Evolutionary conservation across 2,797 vertebrate genomes (phyloP).

Genomic region (Gymnodraco acuticeps): DNA sequence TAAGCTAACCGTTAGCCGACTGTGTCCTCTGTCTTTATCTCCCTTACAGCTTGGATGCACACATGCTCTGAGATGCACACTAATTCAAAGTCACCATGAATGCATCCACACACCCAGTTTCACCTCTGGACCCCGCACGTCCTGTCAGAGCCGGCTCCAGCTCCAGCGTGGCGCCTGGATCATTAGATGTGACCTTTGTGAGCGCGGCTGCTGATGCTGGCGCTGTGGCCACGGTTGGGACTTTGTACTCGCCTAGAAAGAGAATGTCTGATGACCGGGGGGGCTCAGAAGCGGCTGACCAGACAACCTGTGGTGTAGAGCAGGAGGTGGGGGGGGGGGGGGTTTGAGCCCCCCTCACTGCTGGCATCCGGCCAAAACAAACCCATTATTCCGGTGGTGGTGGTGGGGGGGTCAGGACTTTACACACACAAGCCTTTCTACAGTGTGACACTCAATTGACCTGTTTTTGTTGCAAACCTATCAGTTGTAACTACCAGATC

Average conservation of each 20-base stretch:
- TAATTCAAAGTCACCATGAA: constrained; percentile 53
- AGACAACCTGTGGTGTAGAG: constrained; percentile 36
- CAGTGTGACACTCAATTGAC: not conserved
- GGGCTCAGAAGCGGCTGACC: constrained; percentile 43
- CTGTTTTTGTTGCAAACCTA: not conserved
- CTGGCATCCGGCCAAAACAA: constrained; percentile 54
- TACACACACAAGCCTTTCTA: constrained; percentile 13
- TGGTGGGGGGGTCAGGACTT: constrained; percentile 14
- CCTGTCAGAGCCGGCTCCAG: constrained; percentile 56
- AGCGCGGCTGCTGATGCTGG: constrained; percentile 58
- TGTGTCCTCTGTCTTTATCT: not conserved
- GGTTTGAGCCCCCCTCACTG: constrained; percentile 25
- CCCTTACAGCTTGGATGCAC: constrained; percentile 12
- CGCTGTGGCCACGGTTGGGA: constrained; percentile 32
- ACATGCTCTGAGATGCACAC: constrained; percentile 19
- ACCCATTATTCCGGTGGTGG: constrained; percentile 19
- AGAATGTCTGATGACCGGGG: constrained; percentile 77
- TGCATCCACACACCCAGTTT: constrained; percentile 21
- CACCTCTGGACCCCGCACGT: constrained; percentile 34
- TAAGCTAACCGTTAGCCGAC: constrained; percentile 29
- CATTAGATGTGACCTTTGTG: constrained; percentile 83
- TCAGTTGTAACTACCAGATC: constrained; percentile 10
- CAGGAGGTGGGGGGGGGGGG: constrained; percentile 29
- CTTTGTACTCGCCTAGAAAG: constrained; percentile 80
- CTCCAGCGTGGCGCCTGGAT: constrained; percentile 53